Conservation (phyloP, 2,797 vertebrate species). For the Melanotaenia nigrans region DNA sequence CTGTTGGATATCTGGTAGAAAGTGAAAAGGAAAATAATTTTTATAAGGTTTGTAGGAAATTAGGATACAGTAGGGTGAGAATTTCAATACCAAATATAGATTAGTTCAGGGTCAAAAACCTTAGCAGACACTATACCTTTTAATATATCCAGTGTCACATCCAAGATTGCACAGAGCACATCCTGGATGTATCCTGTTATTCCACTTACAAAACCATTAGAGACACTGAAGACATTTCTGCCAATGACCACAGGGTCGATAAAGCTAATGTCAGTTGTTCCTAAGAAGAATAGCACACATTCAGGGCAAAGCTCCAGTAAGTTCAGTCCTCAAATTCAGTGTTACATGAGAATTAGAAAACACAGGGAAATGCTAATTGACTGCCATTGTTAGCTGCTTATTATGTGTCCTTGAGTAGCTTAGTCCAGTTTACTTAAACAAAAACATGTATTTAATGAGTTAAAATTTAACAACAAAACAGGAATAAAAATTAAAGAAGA, state of each 20-base stretch:
- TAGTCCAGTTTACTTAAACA: background rate
- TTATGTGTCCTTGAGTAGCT: background rate
- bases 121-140: constrained; percentile 53
- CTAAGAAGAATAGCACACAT: constrained; percentile 45
- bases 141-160: constrained; percentile 61
- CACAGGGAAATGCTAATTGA: background rate
- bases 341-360: background rate
- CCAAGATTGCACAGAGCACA: constrained; percentile 56
- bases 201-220: constrained; percentile 58
- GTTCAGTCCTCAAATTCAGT: background rate
- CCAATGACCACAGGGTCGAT: constrained; percentile 69
- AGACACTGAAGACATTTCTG: constrained; percentile 59
- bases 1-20: constrained; percentile 63
- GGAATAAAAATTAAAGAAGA: background rate
- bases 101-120: background rate
- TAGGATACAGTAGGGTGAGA: background rate
- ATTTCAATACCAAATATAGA: background rate
- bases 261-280: constrained; percentile 64
- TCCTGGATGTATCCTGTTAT: constrained; percentile 52
- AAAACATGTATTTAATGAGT: background rate
- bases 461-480: background rate
- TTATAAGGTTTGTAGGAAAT: background rate
- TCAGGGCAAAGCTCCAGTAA: constrained; percentile 10
- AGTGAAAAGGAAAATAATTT: background rate
- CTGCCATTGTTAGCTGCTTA: background rate